These are phyloP conservation scores for Urocolius indicus DNA, from an alignment of 2,113 vertebrate species.

Conservation along the genomic window DNA sequence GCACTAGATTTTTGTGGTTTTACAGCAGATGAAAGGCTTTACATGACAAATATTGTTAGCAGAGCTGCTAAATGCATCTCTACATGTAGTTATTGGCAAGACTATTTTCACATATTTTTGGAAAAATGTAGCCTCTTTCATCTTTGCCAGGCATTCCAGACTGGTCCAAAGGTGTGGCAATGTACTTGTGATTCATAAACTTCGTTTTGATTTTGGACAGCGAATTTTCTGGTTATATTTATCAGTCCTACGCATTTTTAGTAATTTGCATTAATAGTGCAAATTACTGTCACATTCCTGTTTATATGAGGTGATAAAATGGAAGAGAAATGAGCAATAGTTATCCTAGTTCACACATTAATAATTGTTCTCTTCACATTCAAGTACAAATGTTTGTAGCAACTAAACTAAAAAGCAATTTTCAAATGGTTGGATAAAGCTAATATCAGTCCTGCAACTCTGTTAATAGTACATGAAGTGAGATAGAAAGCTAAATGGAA, in stretches of 20 bases:
- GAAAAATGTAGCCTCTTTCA: neutral
- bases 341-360: neutral
- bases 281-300: neutral
- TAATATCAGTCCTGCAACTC: neutral
- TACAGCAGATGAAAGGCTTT: neutral
- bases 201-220: neutral
- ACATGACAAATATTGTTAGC: neutral
- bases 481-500: neutral
- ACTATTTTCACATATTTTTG: neutral
- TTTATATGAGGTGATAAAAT: neutral
- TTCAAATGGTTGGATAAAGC: neutral
- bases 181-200: neutral
- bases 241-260: neutral
- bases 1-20: neutral
- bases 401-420: neutral
- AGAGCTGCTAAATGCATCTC: neutral
- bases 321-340: neutral
- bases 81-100: neutral
- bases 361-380: neutral
- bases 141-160: neutral
- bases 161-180: neutral
- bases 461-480: neutral
- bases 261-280: neutral
- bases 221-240: neutral
- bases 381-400: neutral